phyloP scores from a whole-genome alignment of 2,888 invertebrate species.

The Meghimatium bilineatum region DNA sequence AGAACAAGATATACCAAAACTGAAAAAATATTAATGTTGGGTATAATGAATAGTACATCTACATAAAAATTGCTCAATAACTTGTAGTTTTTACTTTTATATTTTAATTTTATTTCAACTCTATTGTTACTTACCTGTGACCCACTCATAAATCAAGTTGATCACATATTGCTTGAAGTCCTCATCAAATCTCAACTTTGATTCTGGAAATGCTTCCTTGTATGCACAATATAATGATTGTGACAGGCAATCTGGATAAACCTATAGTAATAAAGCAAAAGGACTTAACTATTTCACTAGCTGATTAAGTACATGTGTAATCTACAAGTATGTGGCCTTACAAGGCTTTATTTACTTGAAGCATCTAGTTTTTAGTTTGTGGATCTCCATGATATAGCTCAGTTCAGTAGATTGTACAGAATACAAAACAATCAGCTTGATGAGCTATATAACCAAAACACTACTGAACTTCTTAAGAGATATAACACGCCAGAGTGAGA shows the following conservation, averaged over 20 bases:
- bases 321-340: neutral
- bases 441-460: too few species aligned
- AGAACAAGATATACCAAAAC: too few species aligned
- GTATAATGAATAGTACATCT: too few species aligned
- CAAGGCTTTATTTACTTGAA: neutral
- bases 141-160: slow-evolving; percentile 71
- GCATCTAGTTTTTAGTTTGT: too few species aligned
- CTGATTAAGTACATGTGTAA: neutral
- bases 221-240: slow-evolving; percentile 72
- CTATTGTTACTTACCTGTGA: slow-evolving; percentile 70
- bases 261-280: slow-evolving; percentile 58
- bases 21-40: too few species aligned
- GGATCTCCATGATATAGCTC: too few species aligned
- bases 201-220: slow-evolving; percentile 74
- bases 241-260: slow-evolving; percentile 73
- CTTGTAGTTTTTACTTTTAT: too few species aligned
- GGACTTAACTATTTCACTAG: neutral
- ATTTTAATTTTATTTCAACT: neutral
- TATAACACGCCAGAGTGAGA: too few species aligned
- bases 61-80: too few species aligned
- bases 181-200: slow-evolving; percentile 68
- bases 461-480: too few species aligned
- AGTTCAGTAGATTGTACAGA: too few species aligned
- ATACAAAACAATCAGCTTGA: too few species aligned
- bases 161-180: slow-evolving; percentile 72